A percentile compares a stretch with the other conserved stretches of the same genome.
These are phyloP conservation scores for Epinephelus fuscoguttatus DNA, from an alignment of 2,113 vertebrate species.

Conservation along the genomic window DNA sequence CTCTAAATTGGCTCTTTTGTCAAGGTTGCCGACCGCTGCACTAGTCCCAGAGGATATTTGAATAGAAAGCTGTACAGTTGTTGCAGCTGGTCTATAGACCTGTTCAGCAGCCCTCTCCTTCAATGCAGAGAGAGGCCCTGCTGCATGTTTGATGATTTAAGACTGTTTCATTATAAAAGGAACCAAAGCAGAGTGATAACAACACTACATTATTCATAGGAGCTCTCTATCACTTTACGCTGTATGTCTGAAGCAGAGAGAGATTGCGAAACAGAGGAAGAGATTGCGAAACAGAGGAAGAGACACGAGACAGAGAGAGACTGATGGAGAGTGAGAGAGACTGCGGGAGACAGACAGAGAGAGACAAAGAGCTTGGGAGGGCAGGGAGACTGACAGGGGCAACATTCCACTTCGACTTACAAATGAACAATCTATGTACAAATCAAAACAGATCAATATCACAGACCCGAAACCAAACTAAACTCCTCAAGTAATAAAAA, in stretches of 20 bases:
- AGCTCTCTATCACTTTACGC: slow-evolving; percentile 53
- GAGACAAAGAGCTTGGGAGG: slow-evolving; percentile 17
- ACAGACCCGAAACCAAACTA: slow-evolving; percentile 20
- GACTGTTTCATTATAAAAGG: slow-evolving; percentile 79
- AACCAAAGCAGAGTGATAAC: slow-evolving; percentile 53
- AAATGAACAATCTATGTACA: slow-evolving; percentile 60
- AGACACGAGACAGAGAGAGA: slow-evolving; percentile 25
- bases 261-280: not conserved
- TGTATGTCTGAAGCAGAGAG: slow-evolving; percentile 27
- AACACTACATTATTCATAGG: slow-evolving; percentile 61
- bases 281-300: slow-evolving; percentile 1
- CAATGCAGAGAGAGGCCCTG: slow-evolving; percentile 68
- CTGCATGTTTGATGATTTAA: slow-evolving; percentile 80
- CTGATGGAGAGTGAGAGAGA: slow-evolving; percentile 16
- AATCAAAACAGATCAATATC: slow-evolving; percentile 58
- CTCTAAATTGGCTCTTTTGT: no score
- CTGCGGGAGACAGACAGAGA: not conserved
- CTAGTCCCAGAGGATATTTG: not conserved
- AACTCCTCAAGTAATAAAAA: not conserved
- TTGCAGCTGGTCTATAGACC: not conserved
- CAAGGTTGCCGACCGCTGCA: no score
- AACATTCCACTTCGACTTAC: slow-evolving; percentile 19
- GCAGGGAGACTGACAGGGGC: slow-evolving; percentile 31
- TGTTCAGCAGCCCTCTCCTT: slow-evolving; percentile 38
- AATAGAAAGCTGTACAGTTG: not conserved